A percentile compares a stretch with the other conserved stretches of the same genome.
These are phyloP conservation scores for Lethocerus indicus DNA, from an alignment of 1,140 invertebrate species.

Conservation along the genomic window DNA sequence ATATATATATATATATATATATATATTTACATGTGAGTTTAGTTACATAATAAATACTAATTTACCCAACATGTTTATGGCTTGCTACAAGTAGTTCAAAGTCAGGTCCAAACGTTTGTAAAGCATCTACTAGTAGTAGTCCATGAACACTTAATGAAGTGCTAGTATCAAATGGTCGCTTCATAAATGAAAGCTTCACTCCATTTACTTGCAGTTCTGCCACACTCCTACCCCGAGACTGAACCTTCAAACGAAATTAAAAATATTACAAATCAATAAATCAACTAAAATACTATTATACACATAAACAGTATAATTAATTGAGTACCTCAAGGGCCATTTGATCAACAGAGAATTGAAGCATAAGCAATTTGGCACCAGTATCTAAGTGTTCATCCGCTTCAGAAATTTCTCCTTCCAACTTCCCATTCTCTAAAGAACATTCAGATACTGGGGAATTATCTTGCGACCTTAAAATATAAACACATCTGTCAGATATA, in stretches of 20 bases:
- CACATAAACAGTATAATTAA: neutral
- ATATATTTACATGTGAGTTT: neutral
- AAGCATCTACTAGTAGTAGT: slow-evolving; percentile 77
- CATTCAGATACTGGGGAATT: slow-evolving; percentile 7
- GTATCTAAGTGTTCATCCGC: slow-evolving; percentile 31
- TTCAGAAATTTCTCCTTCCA: slow-evolving; percentile 12
- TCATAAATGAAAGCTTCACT: slow-evolving; percentile 56
- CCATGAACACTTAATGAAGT: slow-evolving; percentile 78
- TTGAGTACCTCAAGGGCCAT: slow-evolving; percentile 55
- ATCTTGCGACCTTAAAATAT: slow-evolving; percentile 15
- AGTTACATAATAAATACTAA: slow-evolving; percentile 2
- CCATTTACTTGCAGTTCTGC: slow-evolving; percentile 83
- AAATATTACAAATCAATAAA: neutral
- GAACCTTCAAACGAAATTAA: slow-evolving; percentile 20
- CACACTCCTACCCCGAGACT: slow-evolving; percentile 67
- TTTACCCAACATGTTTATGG: slow-evolving; percentile 77
- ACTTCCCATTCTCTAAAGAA: slow-evolving; percentile 11
- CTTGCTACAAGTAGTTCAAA: slow-evolving; percentile 88
- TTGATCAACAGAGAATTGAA: slow-evolving; percentile 77
- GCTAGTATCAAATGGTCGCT: slow-evolving; percentile 49
- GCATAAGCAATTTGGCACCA: slow-evolving; percentile 51
- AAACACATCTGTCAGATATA: neutral
- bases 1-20: neutral
- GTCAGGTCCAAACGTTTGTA: slow-evolving; percentile 87
- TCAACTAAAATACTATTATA: neutral